phyloP scores from a whole-genome alignment of 2,113 vertebrate genomes.

The Speoplatyrhinus poulsoni region DNA sequence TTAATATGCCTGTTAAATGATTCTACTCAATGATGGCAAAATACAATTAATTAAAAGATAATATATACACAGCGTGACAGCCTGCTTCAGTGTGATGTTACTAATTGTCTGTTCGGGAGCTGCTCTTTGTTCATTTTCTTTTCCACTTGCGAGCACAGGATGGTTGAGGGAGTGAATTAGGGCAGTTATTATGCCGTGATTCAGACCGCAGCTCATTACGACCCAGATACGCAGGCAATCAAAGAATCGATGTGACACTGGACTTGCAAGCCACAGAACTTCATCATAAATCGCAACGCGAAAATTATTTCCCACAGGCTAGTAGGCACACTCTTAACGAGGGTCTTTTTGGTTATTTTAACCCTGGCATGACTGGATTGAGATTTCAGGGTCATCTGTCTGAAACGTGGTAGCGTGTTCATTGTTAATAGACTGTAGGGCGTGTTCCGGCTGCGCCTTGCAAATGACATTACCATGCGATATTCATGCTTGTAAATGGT shows the following conservation, averaged over 20 bases:
- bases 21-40: slow-evolving; percentile 4
- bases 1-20: slow-evolving; percentile 12
- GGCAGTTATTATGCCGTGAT: slow-evolving; percentile 74
- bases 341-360: too few species aligned
- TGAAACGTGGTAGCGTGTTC: slow-evolving; percentile 9
- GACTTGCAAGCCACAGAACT: slow-evolving; percentile 77
- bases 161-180: slow-evolving; percentile 71
- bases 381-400: slow-evolving; percentile 37
- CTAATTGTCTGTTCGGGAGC: slow-evolving; percentile 57
- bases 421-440: background rate
- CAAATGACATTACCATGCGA: slow-evolving; percentile 53
- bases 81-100: slow-evolving; percentile 43
- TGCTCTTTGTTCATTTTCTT: slow-evolving; percentile 39
- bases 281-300: slow-evolving; percentile 76
- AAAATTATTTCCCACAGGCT: slow-evolving; percentile 74
- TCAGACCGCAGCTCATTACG: slow-evolving; percentile 77
- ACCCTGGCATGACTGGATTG: too few species aligned
- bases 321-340: slow-evolving; percentile 55
- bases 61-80: slow-evolving; percentile 26
- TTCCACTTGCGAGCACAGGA: slow-evolving; percentile 55
- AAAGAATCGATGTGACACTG: slow-evolving; percentile 71
- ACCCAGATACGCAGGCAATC: slow-evolving; percentile 77
- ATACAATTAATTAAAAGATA: slow-evolving; percentile 42
- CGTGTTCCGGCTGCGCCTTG: slow-evolving; percentile 48
- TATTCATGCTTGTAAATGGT: slow-evolving; percentile 54